Conservation (phyloP, 2,888 invertebrate genomes). For the Megamerina dolium region DNA sequence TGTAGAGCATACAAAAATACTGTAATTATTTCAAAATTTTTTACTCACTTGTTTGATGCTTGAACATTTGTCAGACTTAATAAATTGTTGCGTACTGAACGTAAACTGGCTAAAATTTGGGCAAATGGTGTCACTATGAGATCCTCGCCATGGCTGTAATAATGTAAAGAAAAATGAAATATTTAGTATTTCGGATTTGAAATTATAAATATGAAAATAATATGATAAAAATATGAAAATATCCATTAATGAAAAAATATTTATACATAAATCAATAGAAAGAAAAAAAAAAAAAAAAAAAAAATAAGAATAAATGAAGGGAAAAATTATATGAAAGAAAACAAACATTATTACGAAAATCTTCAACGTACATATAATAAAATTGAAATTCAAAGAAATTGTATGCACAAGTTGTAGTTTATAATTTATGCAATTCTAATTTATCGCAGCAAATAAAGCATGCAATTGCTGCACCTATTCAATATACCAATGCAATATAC, state of each 20-base stretch:
- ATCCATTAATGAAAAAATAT: slow-evolving; percentile 2
- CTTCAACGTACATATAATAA: no score
- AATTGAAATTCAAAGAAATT: no score
- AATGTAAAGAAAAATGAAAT: background rate
- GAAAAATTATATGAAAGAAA: no score
- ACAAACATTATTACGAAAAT: no score
- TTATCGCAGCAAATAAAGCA: no score
- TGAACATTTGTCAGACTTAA: slow-evolving; percentile 90
- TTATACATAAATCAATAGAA: slow-evolving; percentile 1
- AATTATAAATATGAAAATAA: background rate
- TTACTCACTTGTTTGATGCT: slow-evolving; percentile 64
- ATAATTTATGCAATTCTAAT: no score
- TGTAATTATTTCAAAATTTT: no score
- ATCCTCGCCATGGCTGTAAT: slow-evolving; percentile 85
- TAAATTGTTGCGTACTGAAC: slow-evolving; percentile 98
- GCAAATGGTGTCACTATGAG: slow-evolving; percentile 99
- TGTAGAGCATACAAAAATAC: no score
- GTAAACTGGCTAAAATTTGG: slow-evolving; percentile 97
- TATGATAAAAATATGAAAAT: slow-evolving; percentile 3
- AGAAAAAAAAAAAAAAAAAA: background rate
- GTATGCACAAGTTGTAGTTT: no score
- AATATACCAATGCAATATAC: no score
- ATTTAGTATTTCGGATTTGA: background rate
- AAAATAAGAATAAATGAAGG: background rate
- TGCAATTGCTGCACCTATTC: no score